Conservation (phyloP, 2,113 vertebrate species). For the Anser cygnoides region DNA sequence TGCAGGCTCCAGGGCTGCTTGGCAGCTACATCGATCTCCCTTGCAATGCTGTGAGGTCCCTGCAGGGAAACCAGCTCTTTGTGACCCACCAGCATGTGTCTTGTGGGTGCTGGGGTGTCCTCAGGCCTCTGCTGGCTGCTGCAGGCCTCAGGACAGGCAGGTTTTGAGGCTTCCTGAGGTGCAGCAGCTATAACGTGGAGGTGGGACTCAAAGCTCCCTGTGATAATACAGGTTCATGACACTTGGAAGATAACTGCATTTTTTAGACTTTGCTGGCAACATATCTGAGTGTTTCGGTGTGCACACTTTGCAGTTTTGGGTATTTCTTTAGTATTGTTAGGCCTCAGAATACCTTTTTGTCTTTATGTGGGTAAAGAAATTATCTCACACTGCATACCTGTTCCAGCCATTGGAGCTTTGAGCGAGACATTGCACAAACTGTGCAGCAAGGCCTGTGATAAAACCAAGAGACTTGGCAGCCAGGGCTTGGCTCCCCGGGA, state of each 20-base stretch:
- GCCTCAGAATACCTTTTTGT: background rate
- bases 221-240: background rate
- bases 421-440: background rate
- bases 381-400: background rate
- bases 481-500: background rate
- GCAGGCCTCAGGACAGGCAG: background rate
- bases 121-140: background rate
- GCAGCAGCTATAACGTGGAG: background rate
- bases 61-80: background rate
- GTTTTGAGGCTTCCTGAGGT: background rate
- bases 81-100: background rate
- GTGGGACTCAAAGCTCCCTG: background rate
- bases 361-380: background rate
- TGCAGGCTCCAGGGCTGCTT: background rate
- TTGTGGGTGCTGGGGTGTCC: background rate
- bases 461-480: background rate
- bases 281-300: background rate
- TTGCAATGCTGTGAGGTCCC: background rate
- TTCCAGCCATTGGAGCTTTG: background rate
- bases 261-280: background rate
- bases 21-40: background rate
- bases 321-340: background rate
- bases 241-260: background rate
- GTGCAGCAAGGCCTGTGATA: background rate
- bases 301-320: background rate